Conservation (phyloP, 1,140 invertebrate genomes). For the Drosophila sechellia region DNA sequence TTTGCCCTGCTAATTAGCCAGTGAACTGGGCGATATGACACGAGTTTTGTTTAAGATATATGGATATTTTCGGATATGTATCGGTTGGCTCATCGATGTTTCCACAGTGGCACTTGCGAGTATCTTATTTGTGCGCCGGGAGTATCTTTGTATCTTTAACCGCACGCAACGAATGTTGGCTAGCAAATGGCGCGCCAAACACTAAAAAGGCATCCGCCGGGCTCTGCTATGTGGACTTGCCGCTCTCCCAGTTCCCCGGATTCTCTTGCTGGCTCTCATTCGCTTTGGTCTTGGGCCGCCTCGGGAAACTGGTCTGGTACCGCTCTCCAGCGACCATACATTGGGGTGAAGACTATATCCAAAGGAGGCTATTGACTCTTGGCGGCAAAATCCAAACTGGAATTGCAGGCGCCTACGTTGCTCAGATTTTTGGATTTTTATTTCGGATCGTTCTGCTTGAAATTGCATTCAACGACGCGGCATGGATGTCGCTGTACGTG, state of each 20-base stretch:
- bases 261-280: constrained; percentile 15
- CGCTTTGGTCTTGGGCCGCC: constrained; percentile 12
- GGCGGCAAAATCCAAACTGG: constrained; percentile 63
- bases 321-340: constrained; percentile 41
- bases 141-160: constrained; percentile 59
- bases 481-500: neutral
- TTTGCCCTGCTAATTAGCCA: constrained; percentile 8
- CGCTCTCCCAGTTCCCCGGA: constrained; percentile 16
- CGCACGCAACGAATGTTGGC: constrained; percentile 70
- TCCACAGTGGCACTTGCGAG: constrained; percentile 16
- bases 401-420: constrained; percentile 57
- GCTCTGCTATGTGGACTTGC: constrained; percentile 56
- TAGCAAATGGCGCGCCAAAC: constrained; percentile 77
- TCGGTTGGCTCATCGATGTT: neutral
- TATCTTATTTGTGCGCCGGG: constrained; percentile 9
- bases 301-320: constrained; percentile 57
- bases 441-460: constrained; percentile 49
- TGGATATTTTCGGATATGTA: constrained; percentile 33
- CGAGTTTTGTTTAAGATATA: constrained; percentile 10
- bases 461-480: constrained; percentile 34
- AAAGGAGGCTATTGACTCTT: constrained; percentile 72
- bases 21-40: constrained; percentile 21
- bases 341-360: constrained; percentile 46
- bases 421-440: constrained; percentile 19
- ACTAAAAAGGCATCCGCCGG: constrained; percentile 66